Evolutionary conservation across 2,113 vertebrate species (phyloP).

Genomic region (Peromyscus maniculatus): DNA sequence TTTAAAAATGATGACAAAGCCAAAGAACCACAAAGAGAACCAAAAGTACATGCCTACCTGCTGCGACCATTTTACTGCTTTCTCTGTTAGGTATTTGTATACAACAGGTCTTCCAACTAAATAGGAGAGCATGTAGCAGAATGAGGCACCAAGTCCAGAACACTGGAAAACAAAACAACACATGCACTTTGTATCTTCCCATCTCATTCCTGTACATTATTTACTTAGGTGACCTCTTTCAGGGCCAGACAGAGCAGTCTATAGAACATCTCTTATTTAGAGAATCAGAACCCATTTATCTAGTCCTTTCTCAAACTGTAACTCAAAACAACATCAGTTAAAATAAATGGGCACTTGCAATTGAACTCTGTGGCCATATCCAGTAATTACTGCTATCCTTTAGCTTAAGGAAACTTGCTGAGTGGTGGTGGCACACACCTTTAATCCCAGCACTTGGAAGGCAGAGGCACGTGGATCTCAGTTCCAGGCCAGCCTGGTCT

Average conservation of each 20-base stretch:
- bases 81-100: conserved; percentile 98
- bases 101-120: conserved; percentile 97
- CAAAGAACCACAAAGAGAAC: background rate
- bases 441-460: too few relatives aligned
- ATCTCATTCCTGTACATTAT: background rate
- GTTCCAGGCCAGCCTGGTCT: too few relatives aligned
- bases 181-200: conserved; percentile 29
- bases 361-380: conserved; percentile 38
- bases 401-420: background rate
- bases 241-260: background rate
- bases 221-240: background rate
- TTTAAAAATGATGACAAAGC: background rate
- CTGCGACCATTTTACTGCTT: conserved; percentile 97
- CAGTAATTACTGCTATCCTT: conserved; percentile 27
- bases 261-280: background rate
- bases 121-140: conserved; percentile 98
- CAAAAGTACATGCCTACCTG: conserved; percentile 89
- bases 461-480: too few relatives aligned
- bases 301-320: background rate
- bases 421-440: too few relatives aligned
- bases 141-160: conserved; percentile 97
- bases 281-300: conserved; percentile 45
- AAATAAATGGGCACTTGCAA: conserved; percentile 31
- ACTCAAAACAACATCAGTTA: conserved; percentile 46
- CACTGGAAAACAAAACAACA: conserved; percentile 88